Conservation (phyloP, 2,888 invertebrate species). For the Theodoxus fluviatilis region DNA sequence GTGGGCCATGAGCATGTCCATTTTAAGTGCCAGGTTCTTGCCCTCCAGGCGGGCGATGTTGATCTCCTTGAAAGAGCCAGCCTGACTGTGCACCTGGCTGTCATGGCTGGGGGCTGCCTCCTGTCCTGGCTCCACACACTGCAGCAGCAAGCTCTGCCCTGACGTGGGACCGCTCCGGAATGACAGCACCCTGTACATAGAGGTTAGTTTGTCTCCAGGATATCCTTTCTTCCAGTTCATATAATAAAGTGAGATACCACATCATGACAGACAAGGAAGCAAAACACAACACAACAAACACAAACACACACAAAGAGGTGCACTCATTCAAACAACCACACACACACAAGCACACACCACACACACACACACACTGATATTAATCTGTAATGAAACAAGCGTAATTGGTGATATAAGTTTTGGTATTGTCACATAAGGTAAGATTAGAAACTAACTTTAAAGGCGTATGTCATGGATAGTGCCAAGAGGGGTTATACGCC, state of each 20-base stretch:
- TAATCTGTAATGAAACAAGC: too few species aligned
- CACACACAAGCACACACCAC: neutral
- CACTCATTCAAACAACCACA: too few species aligned
- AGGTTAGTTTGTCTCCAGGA: neutral
- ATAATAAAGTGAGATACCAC: neutral
- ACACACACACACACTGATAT: neutral
- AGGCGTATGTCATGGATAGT: too few species aligned
- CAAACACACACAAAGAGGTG: neutral
- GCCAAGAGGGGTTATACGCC: too few species aligned
- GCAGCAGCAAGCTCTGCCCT: constrained; percentile 87
- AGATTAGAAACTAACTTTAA: too few species aligned
- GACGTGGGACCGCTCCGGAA: constrained; percentile 88
- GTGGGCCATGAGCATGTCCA: constrained; percentile 90
- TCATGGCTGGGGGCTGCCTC: constrained; percentile 29
- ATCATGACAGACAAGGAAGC: neutral
- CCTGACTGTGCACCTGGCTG: constrained; percentile 76
- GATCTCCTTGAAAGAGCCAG: constrained; percentile 74
- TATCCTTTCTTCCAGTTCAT: neutral
- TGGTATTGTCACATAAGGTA: too few species aligned
- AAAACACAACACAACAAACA: neutral
- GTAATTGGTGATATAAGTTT: too few species aligned
- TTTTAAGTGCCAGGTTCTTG: constrained; percentile 92
- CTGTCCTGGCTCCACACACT: constrained; percentile 87
- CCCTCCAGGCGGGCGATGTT: constrained; percentile 94
- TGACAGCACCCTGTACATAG: constrained; percentile 75